Conservation (phyloP, 92 coral and sea anemone species). For the Parazoanthus darwini region DNA sequence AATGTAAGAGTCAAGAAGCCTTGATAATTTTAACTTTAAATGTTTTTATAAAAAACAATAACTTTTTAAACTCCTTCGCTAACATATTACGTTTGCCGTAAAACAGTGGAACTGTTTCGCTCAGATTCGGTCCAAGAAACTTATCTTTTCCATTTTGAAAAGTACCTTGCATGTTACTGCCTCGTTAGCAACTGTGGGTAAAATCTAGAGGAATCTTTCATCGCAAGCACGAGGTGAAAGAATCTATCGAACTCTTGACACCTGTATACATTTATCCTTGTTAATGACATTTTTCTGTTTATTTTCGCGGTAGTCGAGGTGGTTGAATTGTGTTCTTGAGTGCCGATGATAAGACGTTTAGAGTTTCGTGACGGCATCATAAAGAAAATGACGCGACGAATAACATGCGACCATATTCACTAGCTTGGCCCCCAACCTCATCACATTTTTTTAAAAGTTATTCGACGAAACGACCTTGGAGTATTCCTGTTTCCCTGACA, state of each 20-base stretch:
- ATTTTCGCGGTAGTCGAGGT: background rate
- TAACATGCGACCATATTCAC: background rate
- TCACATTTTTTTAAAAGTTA: constrained; percentile 1
- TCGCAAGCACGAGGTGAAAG: constrained; percentile 17
- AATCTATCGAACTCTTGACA: constrained; percentile 23
- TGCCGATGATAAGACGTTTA: background rate
- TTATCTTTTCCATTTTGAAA: background rate
- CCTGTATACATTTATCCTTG: constrained; percentile 3
- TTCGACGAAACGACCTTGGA: background rate
- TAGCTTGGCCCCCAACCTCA: background rate
- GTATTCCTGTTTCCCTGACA: background rate
- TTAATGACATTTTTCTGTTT: constrained; percentile 36
- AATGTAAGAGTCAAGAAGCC: background rate
- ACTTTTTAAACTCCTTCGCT: background rate
- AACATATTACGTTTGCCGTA: background rate
- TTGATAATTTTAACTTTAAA: constrained; percentile 13
- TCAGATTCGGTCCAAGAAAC: background rate
- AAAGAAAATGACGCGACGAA: background rate
- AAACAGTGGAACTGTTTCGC: background rate
- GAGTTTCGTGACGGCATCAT: constrained; percentile 11
- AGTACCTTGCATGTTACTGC: background rate
- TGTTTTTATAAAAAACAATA: background rate
- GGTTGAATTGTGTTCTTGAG: background rate
- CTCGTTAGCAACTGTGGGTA: background rate
- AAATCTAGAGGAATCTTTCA: background rate